Conservation (phyloP, 2,888 invertebrate species). For the Aphodius granarius region DNA sequence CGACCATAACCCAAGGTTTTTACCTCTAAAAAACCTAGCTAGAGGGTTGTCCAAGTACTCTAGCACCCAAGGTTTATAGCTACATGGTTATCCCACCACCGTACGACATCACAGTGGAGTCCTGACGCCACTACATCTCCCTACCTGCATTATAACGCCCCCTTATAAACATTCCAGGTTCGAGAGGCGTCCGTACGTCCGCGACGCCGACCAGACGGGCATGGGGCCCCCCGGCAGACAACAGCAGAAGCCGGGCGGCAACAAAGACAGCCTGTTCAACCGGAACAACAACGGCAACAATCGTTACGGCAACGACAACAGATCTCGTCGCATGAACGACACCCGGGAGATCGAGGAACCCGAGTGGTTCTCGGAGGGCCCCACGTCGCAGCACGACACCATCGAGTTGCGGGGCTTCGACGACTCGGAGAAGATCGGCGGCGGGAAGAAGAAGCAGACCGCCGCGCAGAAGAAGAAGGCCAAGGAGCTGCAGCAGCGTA, state of each 20-base stretch:
- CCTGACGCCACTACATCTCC: too few relatives aligned
- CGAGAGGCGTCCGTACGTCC: conserved; percentile 63
- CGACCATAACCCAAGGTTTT: too few relatives aligned
- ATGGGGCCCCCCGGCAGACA: not conserved
- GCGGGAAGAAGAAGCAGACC: conserved; percentile 50
- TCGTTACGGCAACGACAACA: conserved; percentile 40
- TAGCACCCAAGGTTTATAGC: too few relatives aligned
- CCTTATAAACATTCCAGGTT: conserved; percentile 39
- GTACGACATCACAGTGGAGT: too few relatives aligned
- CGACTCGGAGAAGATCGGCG: conserved; percentile 52
- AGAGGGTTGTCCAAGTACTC: too few relatives aligned
- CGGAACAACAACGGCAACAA: conserved; percentile 57
- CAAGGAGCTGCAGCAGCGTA: conserved; percentile 20
- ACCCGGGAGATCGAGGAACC: conserved; percentile 75
- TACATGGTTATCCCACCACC: too few relatives aligned
- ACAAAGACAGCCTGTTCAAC: conserved; percentile 29
- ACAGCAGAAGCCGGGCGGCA: not conserved
- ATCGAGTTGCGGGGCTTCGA: conserved; percentile 94
- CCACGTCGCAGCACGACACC: conserved; percentile 87
- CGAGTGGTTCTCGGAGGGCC: conserved; percentile 90
- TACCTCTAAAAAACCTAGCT: too few relatives aligned
- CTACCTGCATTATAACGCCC: too few relatives aligned
- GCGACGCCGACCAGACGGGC: conserved; percentile 53
- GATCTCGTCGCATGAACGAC: conserved; percentile 58
- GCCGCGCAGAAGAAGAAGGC: conserved; percentile 51